Evolutionary conservation across 1,140 invertebrate species (phyloP).

Genomic region (Drosophila ohnishii): DNA sequence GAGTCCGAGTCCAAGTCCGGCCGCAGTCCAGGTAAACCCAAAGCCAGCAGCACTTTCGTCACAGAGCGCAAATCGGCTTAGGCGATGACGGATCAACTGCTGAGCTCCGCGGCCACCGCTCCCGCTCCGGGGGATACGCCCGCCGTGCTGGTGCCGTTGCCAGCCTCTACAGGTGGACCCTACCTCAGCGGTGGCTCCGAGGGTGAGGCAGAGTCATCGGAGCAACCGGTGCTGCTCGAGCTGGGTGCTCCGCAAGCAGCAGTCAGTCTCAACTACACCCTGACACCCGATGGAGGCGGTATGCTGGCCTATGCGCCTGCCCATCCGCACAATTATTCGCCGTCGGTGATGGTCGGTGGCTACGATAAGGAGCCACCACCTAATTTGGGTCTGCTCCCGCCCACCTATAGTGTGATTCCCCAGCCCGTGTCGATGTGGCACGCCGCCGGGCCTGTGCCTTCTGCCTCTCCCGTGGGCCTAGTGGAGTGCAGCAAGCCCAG

Average conservation of each 20-base stretch:
- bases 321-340: slow-evolving; percentile 43
- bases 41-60: slow-evolving; percentile 18
- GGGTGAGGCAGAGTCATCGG: slow-evolving; percentile 45
- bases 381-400: slow-evolving; percentile 33
- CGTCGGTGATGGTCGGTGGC: slow-evolving; percentile 37
- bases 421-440: slow-evolving; percentile 76
- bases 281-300: slow-evolving; percentile 51
- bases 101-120: slow-evolving; percentile 52
- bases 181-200: slow-evolving; percentile 52
- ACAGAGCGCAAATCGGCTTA: slow-evolving; percentile 61
- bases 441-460: slow-evolving; percentile 6
- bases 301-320: slow-evolving; percentile 50
- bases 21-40: slow-evolving; percentile 32
- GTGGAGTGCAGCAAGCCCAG: slow-evolving; percentile 45
- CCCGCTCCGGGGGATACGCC: slow-evolving; percentile 49
- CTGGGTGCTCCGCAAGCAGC: slow-evolving; percentile 52
- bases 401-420: slow-evolving; percentile 64
- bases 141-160: slow-evolving; percentile 54
- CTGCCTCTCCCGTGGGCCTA: slow-evolving; percentile 2
- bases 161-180: slow-evolving; percentile 50
- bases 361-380: slow-evolving; percentile 55
- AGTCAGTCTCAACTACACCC: slow-evolving; percentile 55
- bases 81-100: slow-evolving; percentile 73
- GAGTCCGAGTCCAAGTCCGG: slow-evolving; percentile 1
- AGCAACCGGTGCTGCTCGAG: slow-evolving; percentile 72